Conservation (phyloP, 2,888 invertebrate genomes). For the Deilephila elpenor region DNA sequence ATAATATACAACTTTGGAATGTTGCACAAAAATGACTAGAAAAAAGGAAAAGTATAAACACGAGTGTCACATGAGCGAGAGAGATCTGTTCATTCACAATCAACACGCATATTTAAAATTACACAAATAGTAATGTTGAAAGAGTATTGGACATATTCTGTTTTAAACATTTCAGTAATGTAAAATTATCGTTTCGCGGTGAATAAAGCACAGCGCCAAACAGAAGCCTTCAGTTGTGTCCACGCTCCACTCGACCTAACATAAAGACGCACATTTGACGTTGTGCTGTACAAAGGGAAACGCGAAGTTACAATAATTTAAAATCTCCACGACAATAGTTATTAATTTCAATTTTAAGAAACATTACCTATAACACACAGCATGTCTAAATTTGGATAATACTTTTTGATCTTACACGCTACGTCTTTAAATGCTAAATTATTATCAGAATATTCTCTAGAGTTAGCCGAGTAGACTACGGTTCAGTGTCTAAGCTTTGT, state of each 20-base stretch:
- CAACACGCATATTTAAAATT: conserved; percentile 40
- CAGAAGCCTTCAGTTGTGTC: conserved; percentile 27
- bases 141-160: conserved; percentile 49
- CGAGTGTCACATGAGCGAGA: conserved; percentile 58
- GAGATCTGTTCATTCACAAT: conserved; percentile 67
- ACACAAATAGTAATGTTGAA: conserved; percentile 49
- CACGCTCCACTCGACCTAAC: not conserved
- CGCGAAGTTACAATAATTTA: conserved; percentile 47
- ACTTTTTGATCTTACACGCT: conserved; percentile 79
- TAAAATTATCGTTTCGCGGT: conserved; percentile 39
- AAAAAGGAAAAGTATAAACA: conserved; percentile 59
- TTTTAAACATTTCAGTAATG: conserved; percentile 43
- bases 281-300: conserved; percentile 52
- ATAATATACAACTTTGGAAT: conserved; percentile 76
- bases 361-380: conserved; percentile 75
- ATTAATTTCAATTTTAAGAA: conserved; percentile 68
- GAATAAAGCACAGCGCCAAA: conserved; percentile 58
- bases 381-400: conserved; percentile 82
- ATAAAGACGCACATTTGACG: conserved; percentile 48
- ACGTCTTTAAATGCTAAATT: conserved; percentile 76
- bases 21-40: conserved; percentile 81
- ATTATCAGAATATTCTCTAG: conserved; percentile 77
- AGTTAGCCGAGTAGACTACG: conserved; percentile 72
- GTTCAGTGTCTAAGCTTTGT: conserved; percentile 65
- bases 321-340: conserved; percentile 60